Conservation (phyloP, 2,797 vertebrate species). For the Leucoraja ocellata region DNA sequence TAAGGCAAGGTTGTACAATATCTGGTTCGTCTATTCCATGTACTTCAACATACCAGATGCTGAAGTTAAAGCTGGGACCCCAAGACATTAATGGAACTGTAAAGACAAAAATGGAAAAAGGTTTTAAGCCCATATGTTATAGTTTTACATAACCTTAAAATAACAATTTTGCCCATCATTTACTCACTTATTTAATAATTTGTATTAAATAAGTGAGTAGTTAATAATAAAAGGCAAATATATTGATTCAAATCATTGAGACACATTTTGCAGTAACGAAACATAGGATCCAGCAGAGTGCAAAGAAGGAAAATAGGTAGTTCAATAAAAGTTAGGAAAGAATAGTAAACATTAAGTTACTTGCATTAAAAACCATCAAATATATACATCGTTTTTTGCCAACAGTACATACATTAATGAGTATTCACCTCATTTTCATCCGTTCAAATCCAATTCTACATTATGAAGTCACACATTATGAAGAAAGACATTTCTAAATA, state of each 20-base stretch:
- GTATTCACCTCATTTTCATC: too few relatives aligned
- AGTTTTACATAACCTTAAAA: background rate
- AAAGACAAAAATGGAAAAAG: slow-evolving; percentile 36
- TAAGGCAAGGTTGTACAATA: slow-evolving; percentile 95
- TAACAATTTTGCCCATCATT: background rate
- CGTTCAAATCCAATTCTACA: too few relatives aligned
- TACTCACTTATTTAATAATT: too few relatives aligned
- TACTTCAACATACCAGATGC: slow-evolving; percentile 98
- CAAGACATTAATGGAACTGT: slow-evolving; percentile 96
- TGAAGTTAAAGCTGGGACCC: slow-evolving; percentile 99
- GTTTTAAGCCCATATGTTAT: slow-evolving; percentile 37
- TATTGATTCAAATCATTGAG: background rate
- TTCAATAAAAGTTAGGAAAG: background rate
- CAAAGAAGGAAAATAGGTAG: background rate
- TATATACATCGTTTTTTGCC: too few relatives aligned
- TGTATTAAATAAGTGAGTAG: too few relatives aligned
- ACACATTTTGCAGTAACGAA: background rate
- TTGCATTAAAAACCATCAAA: too few relatives aligned
- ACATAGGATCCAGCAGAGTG: background rate
- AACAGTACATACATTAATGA: too few relatives aligned
- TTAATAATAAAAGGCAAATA: background rate
- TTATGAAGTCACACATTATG: too few relatives aligned
- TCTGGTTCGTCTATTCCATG: slow-evolving; percentile 95
- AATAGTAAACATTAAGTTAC: background rate
- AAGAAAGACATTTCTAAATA: too few relatives aligned